Base-by-base conservation (phyloP, 1,140 invertebrate genomes). In the Leptonema lineaticorne region DNA sequence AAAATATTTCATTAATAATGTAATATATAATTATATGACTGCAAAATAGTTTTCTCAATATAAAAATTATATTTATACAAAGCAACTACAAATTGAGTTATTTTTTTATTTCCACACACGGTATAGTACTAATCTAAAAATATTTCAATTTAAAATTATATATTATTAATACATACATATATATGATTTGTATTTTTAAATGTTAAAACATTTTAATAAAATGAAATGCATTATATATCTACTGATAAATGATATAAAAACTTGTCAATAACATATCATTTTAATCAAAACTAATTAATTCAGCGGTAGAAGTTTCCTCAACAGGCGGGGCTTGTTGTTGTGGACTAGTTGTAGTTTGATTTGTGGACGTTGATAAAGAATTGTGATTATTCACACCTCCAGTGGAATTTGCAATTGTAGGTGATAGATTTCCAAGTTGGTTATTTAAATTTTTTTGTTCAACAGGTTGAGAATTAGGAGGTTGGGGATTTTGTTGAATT, bases 221-320 rank as follows among this genome's bases (percentile, higher is more conserved):
- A 45, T 45, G 14, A n/a, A 45, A 45, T 45, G 3, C 16, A 45
- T 45, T 3, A 45, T 45, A 45, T 45, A 45, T 6, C 11, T n/a
- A 45, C 3, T 9, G 11, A n/a, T 45, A 45, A 4, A 45, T 33
- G 11, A 5, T 33, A 45, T 45, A 7, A 7, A 7, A 63, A 14
- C 37, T 41, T 46, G 8, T n/a, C n/a, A n/a, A n/a, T n/a, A n/a
- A n/a, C n/a, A n/a, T n/a, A 24, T 8, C 2, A 20, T 4, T 29
- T 50, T 82, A 90, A 79, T 90, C 88, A 76, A 90, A 90, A 75
- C 86, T 88, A 58, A 90, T 90, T 1, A 90, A 78, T 77, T 90
- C 88, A 56, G 87, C 88, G 4, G 87, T 89, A 73, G 84, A 83
- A 26, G 85, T 84, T 69, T 86, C 82, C 63, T 76, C 75, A 1